Percentiles rank a stretch among this genome's conserved stretches.
Conservation (phyloP, 2,113 vertebrate genomes). For the Platichthys flesus region DNA sequence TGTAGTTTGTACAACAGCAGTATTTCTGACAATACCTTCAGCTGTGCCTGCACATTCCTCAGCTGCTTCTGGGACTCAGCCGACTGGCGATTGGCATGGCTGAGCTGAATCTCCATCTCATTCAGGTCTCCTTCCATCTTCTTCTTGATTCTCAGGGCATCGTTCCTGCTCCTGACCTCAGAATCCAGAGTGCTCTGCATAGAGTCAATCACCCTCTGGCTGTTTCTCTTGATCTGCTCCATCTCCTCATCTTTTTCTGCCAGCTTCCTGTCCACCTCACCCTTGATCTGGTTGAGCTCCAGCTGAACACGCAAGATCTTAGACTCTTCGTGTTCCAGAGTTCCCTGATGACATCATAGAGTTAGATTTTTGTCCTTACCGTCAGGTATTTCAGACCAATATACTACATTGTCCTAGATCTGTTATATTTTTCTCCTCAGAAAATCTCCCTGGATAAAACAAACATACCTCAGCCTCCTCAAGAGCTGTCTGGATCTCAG, state of each 20-base stretch:
- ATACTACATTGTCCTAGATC: not conserved
- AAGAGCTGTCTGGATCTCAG: slow-evolving; percentile 72
- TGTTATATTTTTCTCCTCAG: not conserved
- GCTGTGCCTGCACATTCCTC: slow-evolving; percentile 79
- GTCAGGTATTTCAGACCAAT: not conserved
- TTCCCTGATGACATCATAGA: slow-evolving; percentile 63
- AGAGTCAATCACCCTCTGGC: slow-evolving; percentile 78
- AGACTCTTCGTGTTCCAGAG: slow-evolving; percentile 82
- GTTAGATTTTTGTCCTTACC: not conserved
- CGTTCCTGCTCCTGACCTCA: slow-evolving; percentile 82
- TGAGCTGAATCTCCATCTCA: slow-evolving; percentile 84
- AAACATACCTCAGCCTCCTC: slow-evolving; percentile 68
- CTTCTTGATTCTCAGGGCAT: slow-evolving; percentile 83
- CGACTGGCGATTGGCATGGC: slow-evolving; percentile 83
- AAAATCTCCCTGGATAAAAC: not conserved
- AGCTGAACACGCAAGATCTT: slow-evolving; percentile 82
- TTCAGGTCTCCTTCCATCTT: slow-evolving; percentile 86
- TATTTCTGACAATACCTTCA: slow-evolving; percentile 62
- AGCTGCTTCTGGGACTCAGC: slow-evolving; percentile 86
- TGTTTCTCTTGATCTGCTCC: slow-evolving; percentile 83
- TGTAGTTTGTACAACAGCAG: not conserved
- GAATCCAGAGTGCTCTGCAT: slow-evolving; percentile 81
- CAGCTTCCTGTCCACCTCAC: slow-evolving; percentile 82
- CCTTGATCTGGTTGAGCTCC: slow-evolving; percentile 82
- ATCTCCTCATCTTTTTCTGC: slow-evolving; percentile 83